A percentile compares a stretch with the other conserved stretches of the same genome.
Evolutionary conservation across 2,888 invertebrate genomes (phyloP).

Genomic region (Kryphioiulus occultus): DNA sequence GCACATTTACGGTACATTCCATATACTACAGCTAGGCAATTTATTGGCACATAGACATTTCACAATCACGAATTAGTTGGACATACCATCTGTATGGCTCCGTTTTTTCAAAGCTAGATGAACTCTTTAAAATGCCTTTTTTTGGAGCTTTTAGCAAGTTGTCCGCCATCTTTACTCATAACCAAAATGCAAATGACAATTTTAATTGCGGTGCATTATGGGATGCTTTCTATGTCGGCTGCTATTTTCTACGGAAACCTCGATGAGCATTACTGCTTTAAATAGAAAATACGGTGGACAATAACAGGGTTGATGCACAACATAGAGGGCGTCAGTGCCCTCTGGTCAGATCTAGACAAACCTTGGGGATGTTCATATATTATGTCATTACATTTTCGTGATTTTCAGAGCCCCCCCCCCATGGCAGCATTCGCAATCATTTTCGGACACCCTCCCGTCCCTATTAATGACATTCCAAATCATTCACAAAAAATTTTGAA

Average conservation of each 20-base stretch:
- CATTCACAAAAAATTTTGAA: too few species aligned
- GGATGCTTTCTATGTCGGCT: background rate
- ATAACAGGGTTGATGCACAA: background rate
- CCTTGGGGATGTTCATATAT: too few species aligned
- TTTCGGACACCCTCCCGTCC: too few species aligned
- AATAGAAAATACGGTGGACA: too few species aligned
- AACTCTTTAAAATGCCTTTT: slow-evolving; percentile 52
- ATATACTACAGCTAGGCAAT: background rate
- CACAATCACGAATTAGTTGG: background rate
- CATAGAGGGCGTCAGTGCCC: background rate
- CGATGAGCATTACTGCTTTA: background rate
- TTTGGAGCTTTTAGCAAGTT: slow-evolving; percentile 44
- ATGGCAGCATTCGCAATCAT: too few species aligned
- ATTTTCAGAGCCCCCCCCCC: too few species aligned
- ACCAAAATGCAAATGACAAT: background rate
- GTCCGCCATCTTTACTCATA: slow-evolving; percentile 48
- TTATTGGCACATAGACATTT: background rate
- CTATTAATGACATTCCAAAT: too few species aligned
- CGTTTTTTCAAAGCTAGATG: slow-evolving; percentile 51
- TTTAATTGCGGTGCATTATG: slow-evolving; percentile 30
- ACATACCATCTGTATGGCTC: slow-evolving; percentile 51
- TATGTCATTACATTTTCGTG: too few species aligned
- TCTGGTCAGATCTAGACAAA: too few species aligned
- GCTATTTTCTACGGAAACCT: background rate
- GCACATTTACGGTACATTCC: background rate